Base-by-base conservation (phyloP, 2,888 invertebrate genomes). In the Euplagia quadripunctaria region DNA sequence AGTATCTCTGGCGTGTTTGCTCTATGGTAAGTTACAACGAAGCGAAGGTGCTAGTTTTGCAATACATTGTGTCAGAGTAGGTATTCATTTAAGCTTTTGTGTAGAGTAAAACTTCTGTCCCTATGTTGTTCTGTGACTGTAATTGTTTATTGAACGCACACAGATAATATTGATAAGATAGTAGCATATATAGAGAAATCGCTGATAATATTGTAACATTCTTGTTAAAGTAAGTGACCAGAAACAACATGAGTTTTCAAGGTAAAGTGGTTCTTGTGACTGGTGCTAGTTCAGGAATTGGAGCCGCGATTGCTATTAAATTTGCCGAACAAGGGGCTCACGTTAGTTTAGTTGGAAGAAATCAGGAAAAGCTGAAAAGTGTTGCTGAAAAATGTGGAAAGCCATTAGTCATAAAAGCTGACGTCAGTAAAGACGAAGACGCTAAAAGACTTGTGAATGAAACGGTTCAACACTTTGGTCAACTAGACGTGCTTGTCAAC, bases 281-380 rank as follows among this genome's bases (percentile, higher is more conserved):
- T 17, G 87, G 88, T 3, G 80, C 84, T n/a, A 86, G 87, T 41
- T 84, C 87, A 1, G 87, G 87, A 0, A 87, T 88, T 41, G 88
- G 87, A 43, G 87, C 86, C 8, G 82, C 83, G 4, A 80, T 78
- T 11, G 84, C 83, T 8, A 74, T 76, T n/a, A 78, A 79, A 49
- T 78, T 78, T 65, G 71, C 78, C 7, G 71, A 77, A 14, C 83
- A 83, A 78, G 85, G 83, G 8, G 86, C 85, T 8, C 31, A 31
- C 31, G 31, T 31, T 31, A 31, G 31, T 31, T 31, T 31, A 31
- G 31, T 31, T 31, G 31, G 84, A 42, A 82, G 86, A 71, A 86
- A 88, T 41, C 74, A 75, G 41, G 74, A 71, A 0, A 87, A 87
- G 70, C 82, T 89, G 5, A 66, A 73, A 0, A 73, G 68, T 1